These are phyloP conservation scores for Bombus fervidus DNA, from an alignment of 1,140 invertebrate species.

Conservation along the genomic window DNA sequence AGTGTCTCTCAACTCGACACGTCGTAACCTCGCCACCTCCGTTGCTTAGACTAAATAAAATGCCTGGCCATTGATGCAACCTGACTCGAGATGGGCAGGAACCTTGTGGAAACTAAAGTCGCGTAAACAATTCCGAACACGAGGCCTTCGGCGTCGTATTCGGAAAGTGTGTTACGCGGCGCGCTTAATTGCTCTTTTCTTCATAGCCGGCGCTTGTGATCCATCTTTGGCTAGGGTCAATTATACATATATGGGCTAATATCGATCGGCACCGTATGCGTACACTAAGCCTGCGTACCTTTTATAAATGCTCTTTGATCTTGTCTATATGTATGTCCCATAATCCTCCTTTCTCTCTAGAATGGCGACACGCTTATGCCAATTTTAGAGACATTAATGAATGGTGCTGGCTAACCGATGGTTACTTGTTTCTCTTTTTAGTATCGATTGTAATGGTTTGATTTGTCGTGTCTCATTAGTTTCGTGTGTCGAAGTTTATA, in stretches of 20 bases:
- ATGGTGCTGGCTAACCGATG: not conserved
- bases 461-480: not conserved
- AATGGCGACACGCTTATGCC: not conserved
- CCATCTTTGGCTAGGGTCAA: slow-evolving; percentile 19
- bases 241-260: slow-evolving; percentile 17
- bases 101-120: slow-evolving; percentile 49
- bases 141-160: slow-evolving; percentile 58
- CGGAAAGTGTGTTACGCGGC: slow-evolving; percentile 70
- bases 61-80: slow-evolving; percentile 59
- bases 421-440: too few species aligned
- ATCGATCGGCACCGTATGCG: not conserved
- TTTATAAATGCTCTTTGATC: not conserved
- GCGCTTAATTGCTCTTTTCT: slow-evolving; percentile 66
- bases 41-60: slow-evolving; percentile 47
- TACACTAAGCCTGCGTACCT: not conserved
- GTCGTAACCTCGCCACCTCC: slow-evolving; percentile 46
- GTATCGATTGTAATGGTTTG: not conserved
- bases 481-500: not conserved
- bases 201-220: slow-evolving; percentile 36
- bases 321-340: not conserved
- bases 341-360: not conserved
- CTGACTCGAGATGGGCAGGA: slow-evolving; percentile 43
- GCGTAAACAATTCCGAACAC: slow-evolving; percentile 47
- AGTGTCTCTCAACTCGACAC: slow-evolving; percentile 25
- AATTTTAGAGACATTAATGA: not conserved